Conservation (phyloP, 1,140 invertebrate species). For the Gonatopus flavifemur region DNA sequence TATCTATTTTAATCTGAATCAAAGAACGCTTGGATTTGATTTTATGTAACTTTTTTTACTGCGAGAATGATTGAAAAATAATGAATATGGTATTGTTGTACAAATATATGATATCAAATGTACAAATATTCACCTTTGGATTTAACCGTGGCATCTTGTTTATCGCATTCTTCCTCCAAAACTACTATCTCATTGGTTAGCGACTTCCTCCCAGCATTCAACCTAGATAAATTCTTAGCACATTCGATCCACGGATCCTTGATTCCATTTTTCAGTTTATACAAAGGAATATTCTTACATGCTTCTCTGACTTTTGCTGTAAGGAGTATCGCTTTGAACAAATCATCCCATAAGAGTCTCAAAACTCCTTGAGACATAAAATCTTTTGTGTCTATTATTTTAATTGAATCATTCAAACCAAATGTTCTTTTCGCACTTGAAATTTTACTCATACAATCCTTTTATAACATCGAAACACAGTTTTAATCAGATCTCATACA, state of each 20-base stretch:
- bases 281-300: constrained; percentile 46
- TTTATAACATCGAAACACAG: no score
- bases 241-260: constrained; percentile 32
- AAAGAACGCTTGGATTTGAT: constrained; percentile 15
- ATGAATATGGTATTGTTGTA: constrained; percentile 1
- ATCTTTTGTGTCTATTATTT: no score
- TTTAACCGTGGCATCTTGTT: constrained; percentile 36
- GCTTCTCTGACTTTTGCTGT: constrained; percentile 31
- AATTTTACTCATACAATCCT: no score
- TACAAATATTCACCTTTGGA: constrained; percentile 50
- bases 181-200: constrained; percentile 31
- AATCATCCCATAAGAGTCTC: constrained; percentile 44
- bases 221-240: constrained; percentile 25
- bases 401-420: no score
- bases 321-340: constrained; percentile 29
- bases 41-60: constrained; percentile 33
- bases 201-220: constrained; percentile 29
- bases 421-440: no score
- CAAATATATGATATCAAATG: neutral
- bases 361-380: constrained; percentile 38
- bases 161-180: constrained; percentile 37
- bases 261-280: constrained; percentile 35
- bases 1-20: constrained; percentile 31
- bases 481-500: no score
- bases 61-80: constrained; percentile 4